Conservation (phyloP, 2,888 invertebrate genomes). For the Plagiodera versicolora region DNA sequence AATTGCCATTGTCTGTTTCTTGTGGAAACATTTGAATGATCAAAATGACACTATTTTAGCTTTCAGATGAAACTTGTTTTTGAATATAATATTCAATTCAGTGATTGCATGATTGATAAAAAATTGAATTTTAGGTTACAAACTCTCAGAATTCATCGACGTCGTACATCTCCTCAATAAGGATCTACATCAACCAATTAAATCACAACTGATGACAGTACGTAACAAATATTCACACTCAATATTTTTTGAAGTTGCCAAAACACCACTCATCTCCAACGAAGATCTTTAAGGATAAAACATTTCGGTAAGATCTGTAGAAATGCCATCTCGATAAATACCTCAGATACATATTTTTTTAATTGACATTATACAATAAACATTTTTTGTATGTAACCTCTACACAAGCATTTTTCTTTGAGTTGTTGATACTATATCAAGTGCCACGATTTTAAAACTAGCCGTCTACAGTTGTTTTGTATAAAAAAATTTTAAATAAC, state of each 20-base stretch:
- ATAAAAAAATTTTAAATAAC: too few species aligned
- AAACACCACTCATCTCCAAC: slow-evolving; percentile 65
- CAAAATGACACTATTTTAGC: too few species aligned
- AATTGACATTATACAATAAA: slow-evolving; percentile 24
- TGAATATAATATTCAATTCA: not conserved
- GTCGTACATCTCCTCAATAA: slow-evolving; percentile 75
- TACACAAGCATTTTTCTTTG: slow-evolving; percentile 13
- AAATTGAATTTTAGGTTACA: slow-evolving; percentile 64
- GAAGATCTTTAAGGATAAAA: slow-evolving; percentile 35
- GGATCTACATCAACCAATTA: slow-evolving; percentile 75
- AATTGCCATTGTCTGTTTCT: too few species aligned
- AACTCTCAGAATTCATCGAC: slow-evolving; percentile 70
- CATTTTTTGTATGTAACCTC: slow-evolving; percentile 19
- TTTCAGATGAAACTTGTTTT: too few species aligned
- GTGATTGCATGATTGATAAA: not conserved
- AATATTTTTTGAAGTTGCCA: slow-evolving; percentile 91
- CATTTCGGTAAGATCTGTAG: not conserved
- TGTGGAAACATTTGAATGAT: too few species aligned
- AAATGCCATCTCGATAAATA: not conserved
- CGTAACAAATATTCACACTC: slow-evolving; percentile 92
- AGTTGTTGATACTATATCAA: slow-evolving; percentile 1
- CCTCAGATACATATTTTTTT: slow-evolving; percentile 18
- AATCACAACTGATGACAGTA: slow-evolving; percentile 80
- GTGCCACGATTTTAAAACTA: not conserved
- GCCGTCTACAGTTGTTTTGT: not conserved